Evolutionary conservation across 2,888 invertebrate species (phyloP).

Genomic region (Ectemnius lituratus): DNA sequence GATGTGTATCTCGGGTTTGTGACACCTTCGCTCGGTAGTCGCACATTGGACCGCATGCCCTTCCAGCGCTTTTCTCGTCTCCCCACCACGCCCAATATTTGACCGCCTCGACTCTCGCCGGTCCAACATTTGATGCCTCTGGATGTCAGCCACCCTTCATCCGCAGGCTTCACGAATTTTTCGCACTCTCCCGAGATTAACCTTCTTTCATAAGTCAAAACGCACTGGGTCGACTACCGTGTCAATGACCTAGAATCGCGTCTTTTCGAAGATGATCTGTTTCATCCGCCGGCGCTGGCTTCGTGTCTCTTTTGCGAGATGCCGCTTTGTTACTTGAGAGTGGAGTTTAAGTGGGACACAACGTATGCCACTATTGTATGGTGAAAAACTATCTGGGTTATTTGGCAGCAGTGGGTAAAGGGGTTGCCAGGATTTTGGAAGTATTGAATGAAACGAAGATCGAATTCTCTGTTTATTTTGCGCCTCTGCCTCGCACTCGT

Average conservation of each 20-base stretch:
- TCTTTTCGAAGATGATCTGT: not conserved
- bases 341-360: not conserved
- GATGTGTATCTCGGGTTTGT: not conserved
- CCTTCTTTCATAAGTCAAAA: not conserved
- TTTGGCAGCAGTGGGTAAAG: not conserved
- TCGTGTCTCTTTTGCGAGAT: not conserved
- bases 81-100: slow-evolving; percentile 63
- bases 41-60: slow-evolving; percentile 38
- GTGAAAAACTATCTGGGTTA: not conserved
- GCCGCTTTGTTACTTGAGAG: no score
- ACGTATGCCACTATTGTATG: not conserved
- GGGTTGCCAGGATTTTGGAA: not conserved
- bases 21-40: not conserved
- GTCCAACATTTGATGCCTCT: slow-evolving; percentile 24
- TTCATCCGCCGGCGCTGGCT: not conserved
- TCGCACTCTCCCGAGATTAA: not conserved
- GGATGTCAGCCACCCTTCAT: not conserved
- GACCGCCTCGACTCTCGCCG: slow-evolving; percentile 39
- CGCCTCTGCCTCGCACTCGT: not conserved
- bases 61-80: slow-evolving; percentile 32
- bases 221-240: not conserved
- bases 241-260: not conserved
- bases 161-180: not conserved
- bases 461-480: not conserved
- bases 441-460: not conserved